Evolutionary conservation across 2,113 vertebrate genomes (phyloP).

Genomic region (Zosterops borbonicus): DNA sequence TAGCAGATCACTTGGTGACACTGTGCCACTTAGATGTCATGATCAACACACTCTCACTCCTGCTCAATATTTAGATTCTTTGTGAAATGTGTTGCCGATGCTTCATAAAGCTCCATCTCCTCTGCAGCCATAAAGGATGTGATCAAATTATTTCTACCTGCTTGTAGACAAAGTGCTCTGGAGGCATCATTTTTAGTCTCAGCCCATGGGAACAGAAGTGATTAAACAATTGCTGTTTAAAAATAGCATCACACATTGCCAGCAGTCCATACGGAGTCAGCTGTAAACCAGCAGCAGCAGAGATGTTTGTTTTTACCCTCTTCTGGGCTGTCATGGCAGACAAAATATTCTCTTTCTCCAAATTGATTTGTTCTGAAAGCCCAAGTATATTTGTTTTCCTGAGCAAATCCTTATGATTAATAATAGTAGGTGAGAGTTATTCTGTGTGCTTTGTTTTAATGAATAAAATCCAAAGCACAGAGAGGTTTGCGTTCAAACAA

Average conservation of each 20-base stretch:
- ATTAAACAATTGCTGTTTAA: conserved; percentile 64
- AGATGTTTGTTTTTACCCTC: conserved; percentile 49
- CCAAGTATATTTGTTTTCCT: conserved; percentile 49
- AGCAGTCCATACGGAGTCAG: not conserved
- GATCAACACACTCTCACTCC: not conserved
- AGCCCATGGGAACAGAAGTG: conserved; percentile 45
- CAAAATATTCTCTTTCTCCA: conserved; percentile 42
- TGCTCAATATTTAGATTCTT: conserved; percentile 22
- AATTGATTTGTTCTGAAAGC: conserved; percentile 53
- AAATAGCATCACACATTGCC: conserved; percentile 54
- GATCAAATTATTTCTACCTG: conserved; percentile 54
- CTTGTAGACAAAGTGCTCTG: conserved; percentile 30
- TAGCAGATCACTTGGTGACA: not conserved
- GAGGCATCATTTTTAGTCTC: conserved; percentile 39
- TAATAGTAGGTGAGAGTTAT: conserved; percentile 41
- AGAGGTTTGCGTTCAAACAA: conserved; percentile 40
- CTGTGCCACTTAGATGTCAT: not conserved
- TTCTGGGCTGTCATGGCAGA: conserved; percentile 41
- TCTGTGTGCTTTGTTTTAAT: conserved; percentile 58
- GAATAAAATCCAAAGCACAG: conserved; percentile 1
- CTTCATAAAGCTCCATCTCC: not conserved
- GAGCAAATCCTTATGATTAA: conserved; percentile 48
- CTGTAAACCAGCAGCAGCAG: conserved; percentile 18
- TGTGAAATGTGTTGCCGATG: not conserved
- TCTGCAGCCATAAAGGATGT: not conserved